Evolutionary conservation across 2,888 invertebrate genomes (phyloP), one percentile per base, ranked within the genome.

Genomic region (Trichogramma evanescens): DNA sequence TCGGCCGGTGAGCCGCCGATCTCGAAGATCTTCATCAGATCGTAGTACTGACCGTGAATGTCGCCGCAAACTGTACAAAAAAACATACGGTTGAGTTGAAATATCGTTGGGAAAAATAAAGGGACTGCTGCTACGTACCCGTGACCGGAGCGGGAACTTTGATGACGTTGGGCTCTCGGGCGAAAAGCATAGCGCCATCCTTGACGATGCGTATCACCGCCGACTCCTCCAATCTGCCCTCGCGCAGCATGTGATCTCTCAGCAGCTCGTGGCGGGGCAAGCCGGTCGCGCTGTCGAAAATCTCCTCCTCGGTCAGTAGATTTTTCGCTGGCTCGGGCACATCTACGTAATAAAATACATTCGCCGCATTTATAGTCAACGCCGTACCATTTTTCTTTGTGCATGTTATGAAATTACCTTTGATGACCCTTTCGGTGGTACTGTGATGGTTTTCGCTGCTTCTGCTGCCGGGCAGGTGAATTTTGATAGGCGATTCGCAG

Each of bases 161-260:
- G 8, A 63, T 10, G 0, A 63, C 3, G 9, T 63, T 63, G 9
- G 40, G 5, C 41, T 63, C 63, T 45, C 41, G 46, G 4, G 50
- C 38, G 2, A 63, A 50, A 13, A 63, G 52, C 1, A 44, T 10
- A 3, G 59, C 58, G 3, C 55, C 63, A 4, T 7, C 5, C 4
- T 56, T 46, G 6, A 63, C 13, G 1, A 63, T 58, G 4, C 50
- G 48, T 6, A 63, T 26, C 1, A 43, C 60, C 1, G 46, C 54
- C 1, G 58, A 26, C n/a, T 59, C 58, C 10, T 54, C 52, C 7
- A 63, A 38, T 48, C 60, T 48, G 4, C 63, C 63, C 10, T 63
- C 63, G 0, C 8, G 42, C 1, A 52, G 4, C 1, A 63, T 46
- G 46, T 63, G 63, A 2, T 54, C n/a, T 8, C 49, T 58, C 4